Evolutionary conservation across 2,888 invertebrate species (phyloP), one percentile per base, ranked within the genome.

Genomic region (Sinhomidia bicolor): DNA sequence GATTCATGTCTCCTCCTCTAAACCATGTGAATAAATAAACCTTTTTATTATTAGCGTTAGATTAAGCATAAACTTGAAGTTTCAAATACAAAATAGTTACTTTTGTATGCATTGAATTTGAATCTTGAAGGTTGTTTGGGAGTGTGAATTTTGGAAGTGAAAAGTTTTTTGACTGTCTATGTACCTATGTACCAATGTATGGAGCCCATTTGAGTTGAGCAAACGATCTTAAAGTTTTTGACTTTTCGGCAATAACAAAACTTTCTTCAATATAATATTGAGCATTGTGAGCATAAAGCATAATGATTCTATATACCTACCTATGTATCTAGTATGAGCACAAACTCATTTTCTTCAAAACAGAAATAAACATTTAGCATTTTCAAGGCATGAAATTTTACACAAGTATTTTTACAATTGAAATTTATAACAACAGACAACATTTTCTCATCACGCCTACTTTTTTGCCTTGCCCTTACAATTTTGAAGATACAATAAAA

Each of bases 21-120:
- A n/a, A n/a, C n/a, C n/a, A n/a, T n/a, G n/a, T n/a, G n/a, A n/a
- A n/a, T n/a, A n/a, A n/a, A 41, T 6, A 41, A 41, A 9, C 41
- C 41, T 41, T n/a, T 41, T 41, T 41, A 41, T 41, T 41, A 41
- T 41, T 41, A 9, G n/a, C n/a, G n/a, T n/a, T n/a, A n/a, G 29
- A 62, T 10, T 9, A 26, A 26, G 14, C 29, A 62, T 32, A 32
- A 68, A 36, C 36, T 36, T 68, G 3, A 36, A 36, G 3, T 68
- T 62, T 62, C 12, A 29, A 14, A 17, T 29, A 62, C 36, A 20
- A 29, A 65, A 36, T 51, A 14, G n/a, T 14, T 41, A 71, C 71
- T 76, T 76, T 26, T 29, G 47, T 76, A 71, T 71, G 44, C 41
- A 71, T 71, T 71, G 71, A 23, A 44, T 29, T 4, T 62, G 23